Base-by-base conservation (phyloP, 2,888 invertebrate species). In the Drosophila mercatorum region DNA sequence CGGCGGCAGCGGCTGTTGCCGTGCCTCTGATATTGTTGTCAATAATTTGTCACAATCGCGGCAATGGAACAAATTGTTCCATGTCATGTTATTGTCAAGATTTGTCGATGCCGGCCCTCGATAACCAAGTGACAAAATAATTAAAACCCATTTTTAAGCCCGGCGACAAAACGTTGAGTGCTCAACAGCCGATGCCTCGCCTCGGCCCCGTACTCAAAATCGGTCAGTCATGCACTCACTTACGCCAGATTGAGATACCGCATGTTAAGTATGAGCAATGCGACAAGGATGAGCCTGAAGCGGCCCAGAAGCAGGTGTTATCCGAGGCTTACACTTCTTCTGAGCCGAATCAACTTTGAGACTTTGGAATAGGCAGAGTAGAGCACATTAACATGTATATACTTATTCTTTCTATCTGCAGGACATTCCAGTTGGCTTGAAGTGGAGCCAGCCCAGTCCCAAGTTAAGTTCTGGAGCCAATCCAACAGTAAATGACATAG, bases 1-100 rank as follows among this genome's bases (percentile, higher is more conserved):
- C 67, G 49, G 49, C 43, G 64, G 52, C 58, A 44, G 11, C 41
- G 36, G 28, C 68, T 56, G 66, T 43, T 51, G 56, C 49, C 49
- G 31, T 61, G 44, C n/a, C 44, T 17, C 46, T 62, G 83, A 81
- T 85, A 84, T 81, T 84, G 80, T 90, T 90, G 91, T 90, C 88
- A 90, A 90, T 90, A 91, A 91, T 91, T 91, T 91, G 91, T 91
- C 91, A 91, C 91, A 90, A 90, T 85, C 87, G 85, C 88, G 83
- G 83, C 90, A 88, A 81, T 83, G 82, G 68, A 76, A 80, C 84
- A 84, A 87, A 90, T 90, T 91, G 87, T 91, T 88, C 78, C 82
- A 82, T 88, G 91, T 91, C 91, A 91, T 91, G 91, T 90, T 84
- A 87, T 91, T 89, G 91, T 91, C 90, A 90, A 79, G 79, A 85